A percentile compares a stretch with the other conserved stretches of the same genome.
These are phyloP conservation scores for Miltochrista miniata DNA, from an alignment of 2,888 invertebrate species.

Conservation along the genomic window DNA sequence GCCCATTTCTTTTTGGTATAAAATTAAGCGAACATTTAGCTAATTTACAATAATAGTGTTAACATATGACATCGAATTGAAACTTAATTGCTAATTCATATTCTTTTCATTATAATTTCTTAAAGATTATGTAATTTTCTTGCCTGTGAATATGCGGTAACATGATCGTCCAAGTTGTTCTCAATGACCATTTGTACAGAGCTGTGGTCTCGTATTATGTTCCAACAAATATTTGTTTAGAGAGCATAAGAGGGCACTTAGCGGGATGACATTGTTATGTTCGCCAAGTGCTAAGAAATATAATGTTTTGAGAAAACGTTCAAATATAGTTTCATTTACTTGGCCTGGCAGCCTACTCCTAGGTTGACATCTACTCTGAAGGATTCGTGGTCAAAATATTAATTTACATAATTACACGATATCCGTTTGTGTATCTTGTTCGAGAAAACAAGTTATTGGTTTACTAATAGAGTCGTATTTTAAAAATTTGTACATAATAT, in stretches of 20 bases:
- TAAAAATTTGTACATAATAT: too few relatives aligned
- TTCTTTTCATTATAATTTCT: slow-evolving; percentile 24
- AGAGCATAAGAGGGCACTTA: slow-evolving; percentile 72
- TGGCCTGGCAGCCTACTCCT: too few relatives aligned
- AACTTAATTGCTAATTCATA: background rate
- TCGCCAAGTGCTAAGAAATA: slow-evolving; percentile 46
- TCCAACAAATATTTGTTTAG: slow-evolving; percentile 63
- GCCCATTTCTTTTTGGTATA: too few relatives aligned
- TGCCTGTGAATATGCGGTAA: slow-evolving; percentile 24
- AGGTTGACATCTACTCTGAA: too few relatives aligned
- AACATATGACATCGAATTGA: too few relatives aligned
- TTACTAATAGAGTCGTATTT: too few relatives aligned
- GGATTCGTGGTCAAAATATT: too few relatives aligned
- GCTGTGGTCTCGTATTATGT: slow-evolving; percentile 51
- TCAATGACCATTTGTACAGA: slow-evolving; percentile 64
- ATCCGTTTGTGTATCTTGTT: too few relatives aligned
- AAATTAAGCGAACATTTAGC: too few relatives aligned
- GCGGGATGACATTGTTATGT: slow-evolving; percentile 63
- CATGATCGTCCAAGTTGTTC: slow-evolving; percentile 43
- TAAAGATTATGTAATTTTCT: slow-evolving; percentile 24
- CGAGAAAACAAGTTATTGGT: too few relatives aligned
- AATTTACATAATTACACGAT: too few relatives aligned
- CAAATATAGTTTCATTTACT: background rate
- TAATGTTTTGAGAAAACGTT: slow-evolving; percentile 29
- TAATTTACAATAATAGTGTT: background rate